Percentiles rank a stretch among this genome's conserved stretches.
Evolutionary conservation across 2,797 vertebrate genomes (phyloP).

Genomic region (Mergus octosetaceus): DNA sequence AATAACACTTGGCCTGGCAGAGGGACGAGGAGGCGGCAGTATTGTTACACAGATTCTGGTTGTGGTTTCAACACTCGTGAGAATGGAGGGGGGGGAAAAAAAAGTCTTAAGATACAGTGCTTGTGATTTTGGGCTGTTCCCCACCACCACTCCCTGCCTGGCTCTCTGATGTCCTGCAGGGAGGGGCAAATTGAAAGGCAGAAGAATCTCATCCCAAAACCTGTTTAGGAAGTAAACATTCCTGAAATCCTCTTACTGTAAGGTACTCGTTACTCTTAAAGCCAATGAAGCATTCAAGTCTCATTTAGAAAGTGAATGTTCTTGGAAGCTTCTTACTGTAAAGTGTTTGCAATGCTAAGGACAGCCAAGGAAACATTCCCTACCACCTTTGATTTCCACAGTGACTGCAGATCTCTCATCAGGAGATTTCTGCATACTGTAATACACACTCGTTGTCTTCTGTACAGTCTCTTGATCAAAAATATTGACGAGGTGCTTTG

Average conservation of each 20-base stretch:
- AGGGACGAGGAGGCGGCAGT: too few species aligned
- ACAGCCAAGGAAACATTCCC: conserved; percentile 23
- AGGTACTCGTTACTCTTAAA: conserved; percentile 31
- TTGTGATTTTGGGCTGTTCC: background rate
- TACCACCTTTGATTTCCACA: background rate
- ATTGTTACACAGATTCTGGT: background rate
- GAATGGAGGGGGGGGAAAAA: fast-evolving
- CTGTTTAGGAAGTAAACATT: conserved; percentile 55
- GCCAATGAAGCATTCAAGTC: background rate
- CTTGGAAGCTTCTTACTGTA: background rate
- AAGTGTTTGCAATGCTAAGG: background rate
- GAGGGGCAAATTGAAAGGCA: background rate
- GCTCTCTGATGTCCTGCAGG: background rate
- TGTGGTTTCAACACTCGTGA: background rate
- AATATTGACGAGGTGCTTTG: background rate
- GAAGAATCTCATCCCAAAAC: background rate
- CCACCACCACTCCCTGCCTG: too few species aligned
- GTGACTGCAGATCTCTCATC: background rate
- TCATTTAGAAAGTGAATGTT: background rate
- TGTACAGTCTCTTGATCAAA: background rate
- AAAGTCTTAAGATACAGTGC: background rate
- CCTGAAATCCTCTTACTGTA: conserved; percentile 61
- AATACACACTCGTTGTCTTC: background rate
- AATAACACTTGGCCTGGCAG: background rate
- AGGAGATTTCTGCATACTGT: background rate